phyloP scores from a whole-genome alignment of 2,113 vertebrate genomes.

The Indicator maculatus region DNA sequence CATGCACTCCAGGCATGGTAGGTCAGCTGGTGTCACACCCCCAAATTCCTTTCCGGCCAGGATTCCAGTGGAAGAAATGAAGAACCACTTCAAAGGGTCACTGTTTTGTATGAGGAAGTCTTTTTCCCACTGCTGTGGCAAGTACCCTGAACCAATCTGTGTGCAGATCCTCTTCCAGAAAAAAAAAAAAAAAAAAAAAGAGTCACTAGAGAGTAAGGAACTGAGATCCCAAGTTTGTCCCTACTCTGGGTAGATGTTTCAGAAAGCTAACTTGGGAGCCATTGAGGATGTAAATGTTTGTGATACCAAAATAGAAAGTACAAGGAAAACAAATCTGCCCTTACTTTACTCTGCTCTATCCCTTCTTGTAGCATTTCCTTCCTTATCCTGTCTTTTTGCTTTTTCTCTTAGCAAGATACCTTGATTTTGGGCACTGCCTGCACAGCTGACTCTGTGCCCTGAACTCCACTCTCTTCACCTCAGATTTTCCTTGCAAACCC shows the following conservation, averaged over 20 bases:
- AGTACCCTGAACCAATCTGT: neutral
- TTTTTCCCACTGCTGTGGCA: neutral
- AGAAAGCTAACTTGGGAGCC: neutral
- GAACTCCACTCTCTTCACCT: neutral
- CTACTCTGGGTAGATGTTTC: neutral
- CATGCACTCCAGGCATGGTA: accelerated
- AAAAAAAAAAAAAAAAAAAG: neutral
- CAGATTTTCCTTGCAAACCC: neutral
- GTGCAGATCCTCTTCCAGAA: neutral
- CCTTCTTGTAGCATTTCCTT: neutral
- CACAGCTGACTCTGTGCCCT: neutral
- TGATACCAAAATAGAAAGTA: neutral
- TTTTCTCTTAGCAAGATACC: neutral
- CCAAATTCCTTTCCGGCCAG: neutral
- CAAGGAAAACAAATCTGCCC: neutral
- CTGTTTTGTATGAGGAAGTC: neutral
- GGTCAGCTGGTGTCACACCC: neutral
- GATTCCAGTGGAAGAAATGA: neutral
- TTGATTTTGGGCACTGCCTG: neutral
- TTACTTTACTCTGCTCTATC: neutral
- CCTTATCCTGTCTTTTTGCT: neutral
- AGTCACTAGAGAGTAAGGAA: neutral
- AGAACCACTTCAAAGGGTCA: conserved; percentile 18
- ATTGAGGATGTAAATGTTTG: neutral
- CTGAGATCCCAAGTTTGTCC: neutral